phyloP scores from a whole-genome alignment of 2,888 invertebrate genomes.

The Drosophila helvetica region DNA sequence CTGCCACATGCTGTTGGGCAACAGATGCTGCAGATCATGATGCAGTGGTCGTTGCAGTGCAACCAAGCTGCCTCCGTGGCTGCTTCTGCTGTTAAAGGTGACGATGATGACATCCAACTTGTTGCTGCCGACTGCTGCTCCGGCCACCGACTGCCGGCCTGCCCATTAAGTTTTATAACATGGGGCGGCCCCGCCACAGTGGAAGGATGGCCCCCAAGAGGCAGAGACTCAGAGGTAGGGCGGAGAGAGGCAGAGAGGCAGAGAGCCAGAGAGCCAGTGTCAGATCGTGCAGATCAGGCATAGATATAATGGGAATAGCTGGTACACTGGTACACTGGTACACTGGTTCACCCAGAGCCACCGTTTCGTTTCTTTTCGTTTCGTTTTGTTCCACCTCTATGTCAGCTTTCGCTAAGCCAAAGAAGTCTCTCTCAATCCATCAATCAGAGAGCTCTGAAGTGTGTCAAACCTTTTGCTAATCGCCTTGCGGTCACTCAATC shows the following conservation, averaged over 20 bases:
- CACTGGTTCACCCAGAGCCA: background rate
- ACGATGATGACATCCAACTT: slow-evolving; percentile 41
- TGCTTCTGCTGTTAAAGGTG: slow-evolving; percentile 35
- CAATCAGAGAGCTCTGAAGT: slow-evolving; percentile 28
- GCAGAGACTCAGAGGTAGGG: background rate
- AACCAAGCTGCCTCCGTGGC: background rate
- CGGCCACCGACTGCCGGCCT: background rate
- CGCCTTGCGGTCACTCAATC: slow-evolving; percentile 43
- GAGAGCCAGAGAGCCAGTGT: background rate
- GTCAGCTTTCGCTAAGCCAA: background rate
- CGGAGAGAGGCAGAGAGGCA: background rate
- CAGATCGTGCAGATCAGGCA: background rate
- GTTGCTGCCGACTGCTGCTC: slow-evolving; percentile 8
- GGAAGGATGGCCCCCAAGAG: background rate
- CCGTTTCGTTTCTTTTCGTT: too few species aligned
- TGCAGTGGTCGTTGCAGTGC: slow-evolving; percentile 14
- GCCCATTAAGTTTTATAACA: slow-evolving; percentile 29
- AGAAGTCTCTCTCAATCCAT: slow-evolving; percentile 21
- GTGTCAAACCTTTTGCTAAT: slow-evolving; percentile 44
- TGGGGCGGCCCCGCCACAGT: background rate
- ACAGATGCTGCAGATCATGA: slow-evolving; percentile 20
- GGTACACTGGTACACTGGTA: background rate
- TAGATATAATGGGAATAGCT: background rate
- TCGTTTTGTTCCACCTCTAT: background rate
- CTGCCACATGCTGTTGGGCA: slow-evolving; percentile 27